Base-by-base conservation (phyloP, 2,797 vertebrate species). In the Benthosema pterotum region DNA sequence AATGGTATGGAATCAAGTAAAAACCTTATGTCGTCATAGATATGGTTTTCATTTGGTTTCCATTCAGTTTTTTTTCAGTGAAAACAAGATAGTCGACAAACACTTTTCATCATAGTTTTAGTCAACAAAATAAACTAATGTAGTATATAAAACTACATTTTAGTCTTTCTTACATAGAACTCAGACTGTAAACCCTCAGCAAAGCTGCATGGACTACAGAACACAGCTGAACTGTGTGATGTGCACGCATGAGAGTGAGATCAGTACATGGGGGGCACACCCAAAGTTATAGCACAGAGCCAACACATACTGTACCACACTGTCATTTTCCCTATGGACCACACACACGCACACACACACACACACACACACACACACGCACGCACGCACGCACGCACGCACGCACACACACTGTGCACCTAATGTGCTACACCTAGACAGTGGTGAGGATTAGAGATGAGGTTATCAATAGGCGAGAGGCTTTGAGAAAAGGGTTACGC, bases 401-500 rank as follows among this genome's bases (percentile, higher is more conserved):
- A 4, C 12, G 5, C 45, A 28, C 22, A 16, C 57, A n/a, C n/a
- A n/a, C n/a, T n/a, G n/a, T n/a, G n/a, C n/a, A 32, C 12, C 5
- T 56, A 51, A 72, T 22, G 42, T 42, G 38, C 19, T 49, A 18
- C 18, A 65, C 51, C 58, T 11, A 32, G 54, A 16, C 25, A 18
- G 16, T 3, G 28, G 19, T 47, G 42, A 49, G 42, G 45, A 75
- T 67, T 22, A 60, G 12, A 6, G 43, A 16, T n/a, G 43, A 42
- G 52, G 52, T 32, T 11, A 2, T n/a, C 32, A n/a, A 28, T n/a
- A 55, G n/a, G n/a, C 45, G 18, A 42, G 50, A 43, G 38, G 57
- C 22, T 6, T 5, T 18, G 38, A 54, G 11, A 61, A 11, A 19
- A 17, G 12, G 50, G 75, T 74, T 59, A 67, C 7, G 63, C 48